Base-by-base conservation (phyloP, 2,888 invertebrate species). In the Cheilosia grossa region DNA sequence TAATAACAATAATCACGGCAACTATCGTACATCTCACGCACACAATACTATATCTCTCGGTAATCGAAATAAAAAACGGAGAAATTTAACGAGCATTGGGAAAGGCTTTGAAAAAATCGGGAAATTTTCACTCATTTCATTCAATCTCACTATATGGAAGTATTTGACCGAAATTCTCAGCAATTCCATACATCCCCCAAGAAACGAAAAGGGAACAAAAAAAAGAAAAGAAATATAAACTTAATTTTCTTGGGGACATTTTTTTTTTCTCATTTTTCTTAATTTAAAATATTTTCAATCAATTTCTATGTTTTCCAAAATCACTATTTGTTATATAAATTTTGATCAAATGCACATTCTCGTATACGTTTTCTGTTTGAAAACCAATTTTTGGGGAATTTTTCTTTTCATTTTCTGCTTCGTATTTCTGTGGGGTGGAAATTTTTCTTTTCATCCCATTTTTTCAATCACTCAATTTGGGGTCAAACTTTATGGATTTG, bases 121-220 rank as follows among this genome's bases (percentile, higher is more conserved):
- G 69, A 74, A 56, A 53, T 69, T 69, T 70, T 66, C 53, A 70
- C 66, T 87, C 85, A 87, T 56, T 56, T 59, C 78, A 81, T 63
- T 69, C 87, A 80, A 59, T 5, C 82, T 73, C 66, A 77, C 82
- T 79, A 78, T 49, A 87, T 67, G 78, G 77, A 70, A 77, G 80
- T 79, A 87, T 87, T 89, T 88, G 89, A 88, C 88, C 89, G 88
- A 89, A 87, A 87, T 89, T 88, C 75, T 82, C 83, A 80, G 87
- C 37, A 58, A 66, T 83, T 83, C 61, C 72, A 78, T 82, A 53
- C 44, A 78, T 82, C 64, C 37, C 2, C 44, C 17, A 67, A 69
- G 53, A 58, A 80, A 56, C 44, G 66, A 66, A 69, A 73, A 66
- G 37, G 13, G 13, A 37, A 37, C 44, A 66, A 54, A 30, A 66